Conservation (phyloP, 2,113 vertebrate species). For the Anser cygnoides region DNA sequence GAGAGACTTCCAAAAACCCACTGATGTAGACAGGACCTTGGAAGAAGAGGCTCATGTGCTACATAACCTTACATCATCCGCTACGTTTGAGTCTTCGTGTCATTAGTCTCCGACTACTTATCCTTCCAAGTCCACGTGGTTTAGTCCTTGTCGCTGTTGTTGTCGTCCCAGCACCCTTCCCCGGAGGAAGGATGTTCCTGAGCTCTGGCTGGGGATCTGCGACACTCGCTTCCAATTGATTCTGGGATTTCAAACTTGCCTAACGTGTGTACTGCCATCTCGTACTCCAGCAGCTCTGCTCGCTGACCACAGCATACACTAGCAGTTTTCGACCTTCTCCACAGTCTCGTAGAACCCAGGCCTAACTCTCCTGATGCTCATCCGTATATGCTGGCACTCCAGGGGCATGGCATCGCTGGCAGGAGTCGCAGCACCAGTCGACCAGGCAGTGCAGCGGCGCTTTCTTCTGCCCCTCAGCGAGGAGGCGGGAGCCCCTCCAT, state of each 20-base stretch:
- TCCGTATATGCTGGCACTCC: conserved; percentile 69
- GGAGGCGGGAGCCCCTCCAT: conserved; percentile 12
- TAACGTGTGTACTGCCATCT: conserved; percentile 46
- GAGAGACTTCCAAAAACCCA: conserved; percentile 38
- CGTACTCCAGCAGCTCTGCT: conserved; percentile 49
- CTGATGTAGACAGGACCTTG: neutral
- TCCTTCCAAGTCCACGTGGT: neutral
- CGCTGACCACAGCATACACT: neutral
- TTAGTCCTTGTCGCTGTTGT: neutral
- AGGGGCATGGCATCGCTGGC: neutral
- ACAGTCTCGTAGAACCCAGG: conserved; percentile 75
- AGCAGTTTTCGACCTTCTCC: conserved; percentile 72
- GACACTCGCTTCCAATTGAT: conserved; percentile 50
- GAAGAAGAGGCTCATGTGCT: neutral
- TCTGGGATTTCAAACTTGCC: conserved; percentile 63
- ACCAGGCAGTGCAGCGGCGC: conserved; percentile 42
- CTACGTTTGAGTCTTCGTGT: neutral
- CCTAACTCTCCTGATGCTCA: conserved; percentile 73
- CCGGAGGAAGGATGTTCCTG: conserved; percentile 16
- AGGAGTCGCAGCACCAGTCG: rapidly evolving
- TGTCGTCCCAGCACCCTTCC: neutral
- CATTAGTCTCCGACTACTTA: neutral
- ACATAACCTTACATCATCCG: neutral
- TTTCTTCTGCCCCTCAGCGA: conserved; percentile 65
- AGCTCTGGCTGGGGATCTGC: conserved; percentile 45